These are phyloP conservation scores for Gallinago stenura DNA, from an alignment of 2,797 vertebrate species.

Conservation along the genomic window DNA sequence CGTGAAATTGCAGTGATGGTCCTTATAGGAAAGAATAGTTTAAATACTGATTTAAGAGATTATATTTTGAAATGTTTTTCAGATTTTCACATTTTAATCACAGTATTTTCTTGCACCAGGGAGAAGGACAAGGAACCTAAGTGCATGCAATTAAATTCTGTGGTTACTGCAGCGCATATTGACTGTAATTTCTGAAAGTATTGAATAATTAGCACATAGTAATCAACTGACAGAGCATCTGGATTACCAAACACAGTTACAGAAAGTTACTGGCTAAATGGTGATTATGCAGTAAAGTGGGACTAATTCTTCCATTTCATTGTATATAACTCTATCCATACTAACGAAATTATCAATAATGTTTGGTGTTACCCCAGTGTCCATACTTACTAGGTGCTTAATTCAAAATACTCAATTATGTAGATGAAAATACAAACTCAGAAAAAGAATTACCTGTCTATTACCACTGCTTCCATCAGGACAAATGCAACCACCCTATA, in stretches of 20 bases:
- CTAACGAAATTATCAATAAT: neutral
- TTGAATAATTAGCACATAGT: neutral
- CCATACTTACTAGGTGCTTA: neutral
- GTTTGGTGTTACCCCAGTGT: neutral
- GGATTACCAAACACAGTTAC: neutral
- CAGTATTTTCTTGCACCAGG: neutral
- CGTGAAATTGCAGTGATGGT: neutral
- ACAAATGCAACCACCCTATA: slow-evolving; percentile 64
- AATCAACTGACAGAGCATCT: neutral
- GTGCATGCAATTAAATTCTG: neutral
- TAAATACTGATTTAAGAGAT: neutral
- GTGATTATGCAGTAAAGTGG: neutral
- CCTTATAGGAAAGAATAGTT: neutral
- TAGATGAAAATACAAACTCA: neutral
- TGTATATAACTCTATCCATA: neutral
- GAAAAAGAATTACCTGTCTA: slow-evolving; percentile 54
- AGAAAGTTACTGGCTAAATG: neutral
- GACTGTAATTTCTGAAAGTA: neutral
- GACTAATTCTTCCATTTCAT: neutral
- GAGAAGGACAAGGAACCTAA: neutral
- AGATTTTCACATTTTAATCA: neutral
- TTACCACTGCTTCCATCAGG: slow-evolving; percentile 61
- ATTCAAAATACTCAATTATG: neutral
- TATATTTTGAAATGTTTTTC: neutral
- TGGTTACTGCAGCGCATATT: neutral